phyloP scores from a whole-genome alignment of 2,113 vertebrate species.

The Melanerpes aurifrons region DNA sequence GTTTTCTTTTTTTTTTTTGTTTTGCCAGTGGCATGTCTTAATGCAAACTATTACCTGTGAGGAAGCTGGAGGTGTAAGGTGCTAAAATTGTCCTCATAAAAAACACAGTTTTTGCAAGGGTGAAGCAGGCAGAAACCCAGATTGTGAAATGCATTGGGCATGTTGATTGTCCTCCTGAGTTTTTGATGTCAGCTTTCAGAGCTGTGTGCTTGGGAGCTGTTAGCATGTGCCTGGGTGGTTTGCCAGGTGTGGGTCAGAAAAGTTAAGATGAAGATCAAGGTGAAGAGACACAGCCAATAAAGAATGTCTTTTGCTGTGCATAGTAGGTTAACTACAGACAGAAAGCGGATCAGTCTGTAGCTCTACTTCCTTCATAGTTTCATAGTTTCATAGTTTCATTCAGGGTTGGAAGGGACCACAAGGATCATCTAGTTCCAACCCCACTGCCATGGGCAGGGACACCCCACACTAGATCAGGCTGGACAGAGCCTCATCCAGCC shows the following conservation, averaged over 20 bases:
- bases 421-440: no score
- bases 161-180: background rate
- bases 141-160: background rate
- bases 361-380: background rate
- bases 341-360: background rate
- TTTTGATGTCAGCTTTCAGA: slow-evolving; percentile 6
- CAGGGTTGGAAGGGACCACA: no score
- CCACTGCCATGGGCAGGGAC: no score
- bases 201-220: background rate
- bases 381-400: no score
- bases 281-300: background rate
- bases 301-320: background rate
- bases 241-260: background rate
- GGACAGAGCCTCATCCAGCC: no score
- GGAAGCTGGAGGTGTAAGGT: slow-evolving; percentile 5
- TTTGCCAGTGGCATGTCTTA: background rate
- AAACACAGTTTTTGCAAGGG: background rate
- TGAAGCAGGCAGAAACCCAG: background rate
- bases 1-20: background rate
- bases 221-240: background rate
- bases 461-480: no score
- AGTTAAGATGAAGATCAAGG: background rate
- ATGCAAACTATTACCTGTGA: background rate
- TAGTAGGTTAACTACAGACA: background rate
- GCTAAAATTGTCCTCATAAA: background rate